These are phyloP conservation scores for Orchestes rusci DNA, from an alignment of 2,888 invertebrate species.

Conservation along the genomic window DNA sequence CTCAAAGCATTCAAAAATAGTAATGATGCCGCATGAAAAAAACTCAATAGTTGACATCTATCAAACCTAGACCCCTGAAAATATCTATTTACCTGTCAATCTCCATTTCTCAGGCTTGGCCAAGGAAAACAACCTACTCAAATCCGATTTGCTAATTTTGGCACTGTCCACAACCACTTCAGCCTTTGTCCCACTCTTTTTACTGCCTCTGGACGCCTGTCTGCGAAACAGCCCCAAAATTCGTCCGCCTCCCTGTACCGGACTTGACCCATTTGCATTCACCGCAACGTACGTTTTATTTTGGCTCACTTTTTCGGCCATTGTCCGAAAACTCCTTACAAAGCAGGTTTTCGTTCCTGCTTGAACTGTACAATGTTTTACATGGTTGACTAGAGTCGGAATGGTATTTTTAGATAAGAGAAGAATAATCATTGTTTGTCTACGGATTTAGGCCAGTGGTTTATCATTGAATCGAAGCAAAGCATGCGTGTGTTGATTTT, in stretches of 20 bases:
- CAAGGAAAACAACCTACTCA: conserved; percentile 50
- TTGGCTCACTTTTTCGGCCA: conserved; percentile 33
- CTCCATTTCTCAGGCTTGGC: conserved; percentile 60
- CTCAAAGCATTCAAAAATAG: no score
- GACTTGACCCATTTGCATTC: conserved; percentile 25
- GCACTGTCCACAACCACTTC: conserved; percentile 14
- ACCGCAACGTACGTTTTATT: conserved; percentile 34
- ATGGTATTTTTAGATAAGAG: conserved; percentile 26
- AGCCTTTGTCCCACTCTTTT: conserved; percentile 10
- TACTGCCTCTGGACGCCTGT: conserved; percentile 18
- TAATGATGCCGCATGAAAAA: no score
- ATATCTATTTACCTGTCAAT: conserved; percentile 47
- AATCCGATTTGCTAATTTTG: conserved; percentile 46
- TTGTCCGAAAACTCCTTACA: conserved; percentile 27
- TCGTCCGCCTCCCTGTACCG: conserved; percentile 1
- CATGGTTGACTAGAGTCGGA: conserved; percentile 22
- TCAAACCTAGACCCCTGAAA: no score
- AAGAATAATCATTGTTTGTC: conserved; percentile 29
- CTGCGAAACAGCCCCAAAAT: conserved; percentile 23
- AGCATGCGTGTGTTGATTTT: no score
- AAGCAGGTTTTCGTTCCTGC: conserved; percentile 10
- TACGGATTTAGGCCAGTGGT: no score
- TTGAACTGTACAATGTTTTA: conserved; percentile 11
- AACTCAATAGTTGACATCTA: no score
- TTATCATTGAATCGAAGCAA: no score